Evolutionary conservation across 2,888 invertebrate species (phyloP), one percentile per base, ranked within the genome.

Genomic region (Agrotis puta): DNA sequence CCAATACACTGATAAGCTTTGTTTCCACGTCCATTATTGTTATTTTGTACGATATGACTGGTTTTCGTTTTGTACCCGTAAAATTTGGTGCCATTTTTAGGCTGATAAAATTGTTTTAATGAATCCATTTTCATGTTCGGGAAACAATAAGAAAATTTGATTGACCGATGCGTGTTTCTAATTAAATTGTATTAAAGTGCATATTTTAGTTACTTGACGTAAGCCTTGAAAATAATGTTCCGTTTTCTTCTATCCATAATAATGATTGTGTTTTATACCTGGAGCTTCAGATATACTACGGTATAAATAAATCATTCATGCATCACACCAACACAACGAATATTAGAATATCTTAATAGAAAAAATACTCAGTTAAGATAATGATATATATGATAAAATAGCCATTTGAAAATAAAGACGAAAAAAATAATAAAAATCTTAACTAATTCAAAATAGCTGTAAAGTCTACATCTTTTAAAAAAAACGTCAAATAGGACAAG

Each of bases 1-100:
- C 68, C 64, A 61, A 64, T 81, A 61, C 48, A 47, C 47, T 76
- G 79, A 79, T 82, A 74, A 79, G 64, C 58, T 70, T 78, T 78
- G 79, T 72, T 78, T 78, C 56, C 20, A 27, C 48, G 51, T 27
- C 20, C 16, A 56, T 77, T 64, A 27, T 47, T 16, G 51, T 80
- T 64, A 27, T 47, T 18, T 56, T 43, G 43, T 24, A 22, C 22
- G 58, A 1, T 39, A 22, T 59, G 39, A 27, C 16, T 18, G 0
- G 3, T 13, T 51, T 56, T 22, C 27, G 27, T 27, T n/a, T 27
- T 2, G 24, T 13, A n/a, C 16, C 11, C 22, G 1, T 18, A 33
- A 14, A 22, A 2, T 5, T 33, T 22, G 20, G 33, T 14, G 18
- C 57, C n/a, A 9, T 33, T 33, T 27, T 53, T 13, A 5, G n/a